Conservation (phyloP, 2,113 vertebrate genomes). For the Anguilla japonica region DNA sequence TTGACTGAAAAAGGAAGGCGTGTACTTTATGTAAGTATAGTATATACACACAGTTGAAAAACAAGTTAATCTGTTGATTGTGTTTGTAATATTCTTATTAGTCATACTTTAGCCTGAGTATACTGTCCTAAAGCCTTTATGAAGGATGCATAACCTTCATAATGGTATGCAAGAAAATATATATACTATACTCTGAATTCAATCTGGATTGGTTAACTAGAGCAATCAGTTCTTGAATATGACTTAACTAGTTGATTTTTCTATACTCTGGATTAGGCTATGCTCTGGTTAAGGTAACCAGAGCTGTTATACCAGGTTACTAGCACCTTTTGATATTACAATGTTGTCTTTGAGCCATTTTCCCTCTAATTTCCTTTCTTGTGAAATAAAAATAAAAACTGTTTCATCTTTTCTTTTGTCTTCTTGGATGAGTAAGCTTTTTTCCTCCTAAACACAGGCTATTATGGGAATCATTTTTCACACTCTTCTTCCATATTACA, state of each 20-base stretch:
- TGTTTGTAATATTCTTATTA: too few relatives aligned
- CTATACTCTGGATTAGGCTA: neutral
- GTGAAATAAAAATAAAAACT: neutral
- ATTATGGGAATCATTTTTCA: neutral
- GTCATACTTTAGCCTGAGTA: too few relatives aligned
- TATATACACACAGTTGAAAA: too few relatives aligned
- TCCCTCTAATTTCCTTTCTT: neutral
- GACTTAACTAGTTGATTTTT: neutral
- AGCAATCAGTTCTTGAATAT: neutral
- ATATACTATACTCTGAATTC: too few relatives aligned
- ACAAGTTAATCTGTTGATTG: too few relatives aligned
- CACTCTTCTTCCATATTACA: neutral
- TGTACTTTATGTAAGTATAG: too few relatives aligned
- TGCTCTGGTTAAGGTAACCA: too few relatives aligned
- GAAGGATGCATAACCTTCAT: neutral
- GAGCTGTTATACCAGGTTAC: neutral
- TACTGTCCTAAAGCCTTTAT: too few relatives aligned
- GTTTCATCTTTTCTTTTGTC: neutral
- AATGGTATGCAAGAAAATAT: too few relatives aligned
- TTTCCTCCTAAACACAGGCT: neutral
- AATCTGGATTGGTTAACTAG: neutral
- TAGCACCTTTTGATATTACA: neutral
- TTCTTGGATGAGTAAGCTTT: neutral
- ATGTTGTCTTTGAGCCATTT: neutral
- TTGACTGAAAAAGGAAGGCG: too few relatives aligned